Evolutionary conservation across 2,888 invertebrate genomes (phyloP), one percentile per base, ranked within the genome.

Genomic region (Crossocerus cetratus): DNA sequence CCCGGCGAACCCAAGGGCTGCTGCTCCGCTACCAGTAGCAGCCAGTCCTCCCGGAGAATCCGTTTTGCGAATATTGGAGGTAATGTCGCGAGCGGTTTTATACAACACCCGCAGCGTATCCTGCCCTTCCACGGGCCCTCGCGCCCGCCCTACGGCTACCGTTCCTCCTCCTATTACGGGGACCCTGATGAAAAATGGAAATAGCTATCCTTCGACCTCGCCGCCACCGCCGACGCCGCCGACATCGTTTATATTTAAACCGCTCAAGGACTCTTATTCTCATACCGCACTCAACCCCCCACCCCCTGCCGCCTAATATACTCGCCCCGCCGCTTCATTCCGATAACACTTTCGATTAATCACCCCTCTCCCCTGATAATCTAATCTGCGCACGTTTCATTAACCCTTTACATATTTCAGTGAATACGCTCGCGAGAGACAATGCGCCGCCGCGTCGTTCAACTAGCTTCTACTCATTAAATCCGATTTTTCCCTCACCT

Each of bases 51-150:
- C 83, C 83, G 84, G 85, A 88, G 89, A 89, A 89, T 89, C 89
- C 89, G 89, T 89, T 89, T 89, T 89, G 89, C 86, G 88, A 89
- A 89, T 89, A 89, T 89, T 88, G 89, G 86, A 87, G 89, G 87
- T 89, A 89, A 89, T 89, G 89, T 89, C 88, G 87, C 89, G 86
- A 87, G 88, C 82, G 88, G 84, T 88, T 89, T 89, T 89, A 88
- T 87, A 87, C 87, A 83, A 86, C 82, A 85, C 78, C 83, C 83
- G 80, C 83, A 79, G 83, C 81, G 80, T 80, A 77, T 78, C 69
- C 82, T 67, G 68, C 70, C 76, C 84, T 79, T 81, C 76, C 80
- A 67, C 81, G 70, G 69, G 74, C 54, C 69, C 74, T 82, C 81
- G 61, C 72, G 65, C 81, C 80, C 79, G 77, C 80, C 70, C 80